A percentile compares a stretch with the other conserved stretches of the same genome.
These are phyloP conservation scores for Aporophyla nigra DNA, from an alignment of 2,888 invertebrate genomes.

Conservation along the genomic window DNA sequence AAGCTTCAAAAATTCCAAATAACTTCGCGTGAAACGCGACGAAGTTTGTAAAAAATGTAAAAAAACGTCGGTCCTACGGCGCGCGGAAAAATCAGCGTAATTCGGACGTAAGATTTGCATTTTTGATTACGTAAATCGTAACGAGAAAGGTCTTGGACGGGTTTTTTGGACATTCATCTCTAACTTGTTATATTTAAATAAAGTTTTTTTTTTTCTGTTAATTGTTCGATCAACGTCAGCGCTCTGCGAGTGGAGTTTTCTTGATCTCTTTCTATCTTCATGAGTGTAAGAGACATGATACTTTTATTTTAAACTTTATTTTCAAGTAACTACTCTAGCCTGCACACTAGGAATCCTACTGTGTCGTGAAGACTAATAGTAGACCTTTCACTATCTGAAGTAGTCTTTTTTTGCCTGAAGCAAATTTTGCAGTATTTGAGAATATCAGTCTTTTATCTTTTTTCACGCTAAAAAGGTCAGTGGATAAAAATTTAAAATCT, in stretches of 20 bases:
- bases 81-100: conserved; percentile 75
- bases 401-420: neutral
- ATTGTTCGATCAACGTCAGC: conserved; percentile 18
- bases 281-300: neutral
- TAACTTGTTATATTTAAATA: conserved; percentile 15
- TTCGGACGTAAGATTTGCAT: conserved; percentile 80
- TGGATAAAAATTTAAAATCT: neutral
- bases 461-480: neutral
- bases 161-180: conserved; percentile 38
- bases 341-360: too few species aligned
- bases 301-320: too few species aligned
- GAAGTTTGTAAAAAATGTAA: conserved; percentile 58
- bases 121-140: conserved; percentile 82
- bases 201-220: conserved; percentile 1
- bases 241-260: neutral
- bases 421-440: neutral
- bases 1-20: conserved; percentile 60
- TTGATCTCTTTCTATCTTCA: neutral
- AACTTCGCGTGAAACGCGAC: conserved; percentile 66
- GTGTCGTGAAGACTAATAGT: too few species aligned
- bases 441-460: neutral
- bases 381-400: neutral
- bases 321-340: too few species aligned
- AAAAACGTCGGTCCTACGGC: conserved; percentile 60
- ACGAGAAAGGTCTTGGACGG: conserved; percentile 66